These are phyloP conservation scores for Scaptomyza cyrtandrae DNA, from an alignment of 2,888 invertebrate genomes.

Conservation along the genomic window DNA sequence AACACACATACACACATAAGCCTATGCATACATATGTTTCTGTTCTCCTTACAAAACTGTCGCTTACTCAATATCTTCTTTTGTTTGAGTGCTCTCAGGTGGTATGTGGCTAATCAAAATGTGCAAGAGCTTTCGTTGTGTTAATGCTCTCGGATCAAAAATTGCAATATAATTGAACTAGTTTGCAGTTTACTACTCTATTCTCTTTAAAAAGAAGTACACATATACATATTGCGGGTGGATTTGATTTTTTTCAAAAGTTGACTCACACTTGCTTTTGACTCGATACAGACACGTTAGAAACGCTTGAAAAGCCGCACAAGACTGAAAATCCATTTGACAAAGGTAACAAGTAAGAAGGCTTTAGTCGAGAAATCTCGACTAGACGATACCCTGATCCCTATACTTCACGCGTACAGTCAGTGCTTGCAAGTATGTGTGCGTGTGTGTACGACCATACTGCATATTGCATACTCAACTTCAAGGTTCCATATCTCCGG, in stretches of 20 bases:
- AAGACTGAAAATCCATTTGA: slow-evolving; percentile 21
- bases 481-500: too few relatives aligned
- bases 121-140: background rate
- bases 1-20: slow-evolving; percentile 6
- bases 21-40: background rate
- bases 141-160: background rate
- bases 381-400: too few relatives aligned
- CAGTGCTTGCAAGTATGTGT: too few relatives aligned
- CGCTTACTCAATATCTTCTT: background rate
- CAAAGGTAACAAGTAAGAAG: too few relatives aligned
- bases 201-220: background rate
- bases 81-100: background rate
- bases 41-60: background rate
- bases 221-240: background rate
- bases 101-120: background rate
- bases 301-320: background rate
- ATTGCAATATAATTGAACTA: background rate
- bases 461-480: too few relatives aligned
- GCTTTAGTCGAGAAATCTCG: too few relatives aligned
- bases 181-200: background rate
- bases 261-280: background rate
- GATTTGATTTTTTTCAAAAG: background rate
- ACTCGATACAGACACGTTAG: slow-evolving; percentile 10
- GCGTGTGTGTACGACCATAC: too few relatives aligned
- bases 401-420: too few relatives aligned